Evolutionary conservation across 2,888 invertebrate genomes (phyloP), one percentile per base, ranked within the genome.

Genomic region (Dicyrtoma fusca): DNA sequence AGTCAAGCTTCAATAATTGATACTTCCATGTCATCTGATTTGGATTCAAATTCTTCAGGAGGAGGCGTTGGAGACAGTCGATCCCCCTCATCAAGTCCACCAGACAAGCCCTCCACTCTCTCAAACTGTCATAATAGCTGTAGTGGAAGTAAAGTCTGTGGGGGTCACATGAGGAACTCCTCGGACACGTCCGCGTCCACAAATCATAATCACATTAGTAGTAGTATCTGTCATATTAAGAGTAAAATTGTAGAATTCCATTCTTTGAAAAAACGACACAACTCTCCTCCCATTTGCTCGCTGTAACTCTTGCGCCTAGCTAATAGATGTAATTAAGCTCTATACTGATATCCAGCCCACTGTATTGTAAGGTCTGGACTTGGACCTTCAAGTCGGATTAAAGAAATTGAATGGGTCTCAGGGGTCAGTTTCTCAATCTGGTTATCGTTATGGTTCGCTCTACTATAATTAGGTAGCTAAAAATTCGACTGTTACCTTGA

Each of bases 251-350:
- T 76, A 2, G 79, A 79, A 59, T 74, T 79, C 61, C 79, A 79
- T 75, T 77, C 77, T 11, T 69, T 79, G 62, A 77, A 77, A 55
- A 79, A 77, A 62, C 74, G 79, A 34, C 79, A 79, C 57, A 77
- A 79, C 72, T 79, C 79, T 21, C 79, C 79, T n/a, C 79, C 79
- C 19, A 79, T 79, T 55, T 79, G 79, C 17, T 77, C 77, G 13
- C 72, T 79, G 57, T 79, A 76, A 77, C 5, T 64, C n/a, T n/a
- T n/a, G n/a, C n/a, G n/a, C n/a, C n/a, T n/a, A n/a, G n/a, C n/a
- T n/a, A n/a, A n/a, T n/a, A n/a, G n/a, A n/a, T n/a, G n/a, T n/a
- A n/a, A n/a, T n/a, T n/a, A n/a, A n/a, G n/a, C n/a, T n/a, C n/a
- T n/a, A n/a, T n/a, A n/a, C n/a, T n/a, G n/a, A n/a, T n/a, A n/a